Evolutionary conservation across 2,797 vertebrate genomes (phyloP).

Genomic region (Anabas testudineus): DNA sequence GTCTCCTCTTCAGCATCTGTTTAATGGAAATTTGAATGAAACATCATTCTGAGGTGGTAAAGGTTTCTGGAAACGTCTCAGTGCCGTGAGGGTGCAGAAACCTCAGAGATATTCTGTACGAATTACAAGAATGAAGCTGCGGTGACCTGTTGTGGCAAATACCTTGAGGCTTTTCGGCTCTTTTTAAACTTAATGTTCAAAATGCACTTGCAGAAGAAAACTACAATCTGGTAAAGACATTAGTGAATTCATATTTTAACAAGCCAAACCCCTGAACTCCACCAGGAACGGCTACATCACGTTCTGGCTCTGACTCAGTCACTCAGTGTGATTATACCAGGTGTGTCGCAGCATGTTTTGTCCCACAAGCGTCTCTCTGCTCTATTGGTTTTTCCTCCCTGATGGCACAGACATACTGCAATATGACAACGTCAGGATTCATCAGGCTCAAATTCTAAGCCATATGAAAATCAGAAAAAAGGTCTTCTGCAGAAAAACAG

Average conservation of each 20-base stretch:
- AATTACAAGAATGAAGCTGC: conserved; percentile 17
- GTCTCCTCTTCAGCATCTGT: conserved; percentile 59
- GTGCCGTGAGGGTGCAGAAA: conserved; percentile 33
- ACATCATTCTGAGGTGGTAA: conserved; percentile 46
- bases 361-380: too few species aligned
- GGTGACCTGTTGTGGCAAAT: conserved; percentile 4
- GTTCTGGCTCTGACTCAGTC: too few species aligned
- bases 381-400: too few species aligned
- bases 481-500: background rate
- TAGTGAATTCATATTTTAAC: background rate
- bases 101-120: conserved; percentile 5
- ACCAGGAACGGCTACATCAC: too few species aligned
- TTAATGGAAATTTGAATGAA: conserved; percentile 31
- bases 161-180: too few species aligned
- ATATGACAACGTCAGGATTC: too few species aligned
- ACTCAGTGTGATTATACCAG: too few species aligned
- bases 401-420: too few species aligned
- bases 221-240: background rate
- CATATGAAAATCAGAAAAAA: background rate
- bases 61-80: conserved; percentile 45
- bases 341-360: too few species aligned
- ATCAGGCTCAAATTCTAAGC: too few species aligned
- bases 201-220: conserved; percentile 22
- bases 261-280: too few species aligned
- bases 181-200: background rate